Evolutionary conservation across 2,797 vertebrate genomes (phyloP).

Genomic region (Pelobates cultripes): DNA sequence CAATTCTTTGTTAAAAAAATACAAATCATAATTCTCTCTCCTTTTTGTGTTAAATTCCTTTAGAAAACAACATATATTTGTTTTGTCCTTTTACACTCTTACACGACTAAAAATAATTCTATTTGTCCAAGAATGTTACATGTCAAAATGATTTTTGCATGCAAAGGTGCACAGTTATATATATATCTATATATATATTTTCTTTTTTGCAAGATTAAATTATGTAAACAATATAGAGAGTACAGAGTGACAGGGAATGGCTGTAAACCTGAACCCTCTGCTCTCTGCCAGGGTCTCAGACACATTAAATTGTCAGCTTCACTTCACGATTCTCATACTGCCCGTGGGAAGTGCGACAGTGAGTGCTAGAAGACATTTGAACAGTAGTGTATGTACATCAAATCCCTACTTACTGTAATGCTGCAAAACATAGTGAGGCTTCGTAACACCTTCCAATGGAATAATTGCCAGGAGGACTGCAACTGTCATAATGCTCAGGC

Average conservation of each 20-base stretch:
- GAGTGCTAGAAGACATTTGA: background rate
- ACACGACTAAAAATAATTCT: constrained; percentile 44
- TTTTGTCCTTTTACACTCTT: constrained; percentile 7
- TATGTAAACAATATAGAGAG: constrained; percentile 73
- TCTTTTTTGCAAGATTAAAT: constrained; percentile 73
- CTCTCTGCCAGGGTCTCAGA: constrained; percentile 22
- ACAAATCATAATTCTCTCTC: constrained; percentile 48
- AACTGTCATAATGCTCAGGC: too few relatives aligned
- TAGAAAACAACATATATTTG: constrained; percentile 25
- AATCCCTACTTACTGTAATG: background rate
- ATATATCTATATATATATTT: constrained; percentile 47
- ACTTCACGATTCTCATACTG: background rate
- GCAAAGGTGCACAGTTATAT: constrained; percentile 50
- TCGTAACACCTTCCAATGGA: too few relatives aligned
- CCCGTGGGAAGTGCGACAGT: background rate
- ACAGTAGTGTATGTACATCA: background rate
- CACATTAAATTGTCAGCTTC: background rate
- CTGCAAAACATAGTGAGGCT: background rate
- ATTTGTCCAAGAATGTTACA: constrained; percentile 44
- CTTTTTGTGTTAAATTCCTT: constrained; percentile 18
- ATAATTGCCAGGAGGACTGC: too few relatives aligned
- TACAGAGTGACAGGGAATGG: constrained; percentile 43
- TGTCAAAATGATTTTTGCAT: constrained; percentile 46
- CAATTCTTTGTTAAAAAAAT: constrained; percentile 42
- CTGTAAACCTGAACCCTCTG: constrained; percentile 42